Percentiles rank a stretch among this genome's conserved stretches.
Conservation (phyloP, 1,140 invertebrate species). For the Drosophila erecta region DNA sequence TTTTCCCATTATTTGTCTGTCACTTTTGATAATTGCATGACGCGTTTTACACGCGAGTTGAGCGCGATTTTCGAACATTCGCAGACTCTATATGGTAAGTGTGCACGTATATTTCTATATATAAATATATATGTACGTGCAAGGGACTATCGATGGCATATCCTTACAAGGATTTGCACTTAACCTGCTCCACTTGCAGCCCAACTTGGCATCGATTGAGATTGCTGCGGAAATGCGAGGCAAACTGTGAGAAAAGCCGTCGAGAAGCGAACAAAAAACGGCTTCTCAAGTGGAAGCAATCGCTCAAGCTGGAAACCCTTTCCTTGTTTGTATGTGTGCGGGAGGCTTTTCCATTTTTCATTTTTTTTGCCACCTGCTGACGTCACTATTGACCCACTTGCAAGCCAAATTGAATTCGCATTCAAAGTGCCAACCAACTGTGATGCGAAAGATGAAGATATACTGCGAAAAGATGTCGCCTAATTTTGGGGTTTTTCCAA, state of each 20-base stretch:
- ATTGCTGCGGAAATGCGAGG: conserved; percentile 33
- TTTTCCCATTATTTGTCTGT: conserved; percentile 44
- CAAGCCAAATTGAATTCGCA: conserved; percentile 29
- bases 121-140: neutral
- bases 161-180: conserved; percentile 62
- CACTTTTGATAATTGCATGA: conserved; percentile 63
- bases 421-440: conserved; percentile 20
- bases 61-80: conserved; percentile 12
- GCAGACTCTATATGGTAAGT: neutral
- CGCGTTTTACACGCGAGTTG: conserved; percentile 62
- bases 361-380: conserved; percentile 20
- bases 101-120: too few species aligned
- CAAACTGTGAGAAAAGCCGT: conserved; percentile 19
- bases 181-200: conserved; percentile 72
- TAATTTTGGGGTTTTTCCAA: neutral
- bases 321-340: conserved; percentile 3
- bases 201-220: conserved; percentile 57
- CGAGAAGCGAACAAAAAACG: conserved; percentile 15
- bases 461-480: neutral
- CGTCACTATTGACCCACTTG: conserved; percentile 40
- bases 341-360: conserved; percentile 19
- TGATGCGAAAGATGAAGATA: conserved; percentile 19
- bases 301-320: conserved; percentile 46
- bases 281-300: conserved; percentile 48
- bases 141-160: conserved; percentile 31